These are phyloP conservation scores for Seira musarum DNA, from an alignment of 2,888 invertebrate genomes.

Conservation along the genomic window DNA sequence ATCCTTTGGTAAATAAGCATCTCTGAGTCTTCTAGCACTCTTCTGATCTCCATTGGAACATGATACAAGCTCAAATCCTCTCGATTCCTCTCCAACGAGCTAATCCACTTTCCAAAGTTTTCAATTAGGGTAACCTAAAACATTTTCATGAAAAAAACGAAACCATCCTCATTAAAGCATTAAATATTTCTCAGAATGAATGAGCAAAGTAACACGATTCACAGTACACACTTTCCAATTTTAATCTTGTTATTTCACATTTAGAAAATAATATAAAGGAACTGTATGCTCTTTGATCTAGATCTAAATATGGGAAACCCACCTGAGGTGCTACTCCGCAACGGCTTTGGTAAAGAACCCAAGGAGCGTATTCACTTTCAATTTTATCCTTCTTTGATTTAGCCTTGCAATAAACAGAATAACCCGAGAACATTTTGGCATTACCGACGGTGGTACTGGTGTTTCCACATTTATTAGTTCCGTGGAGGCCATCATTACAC, in stretches of 20 bases:
- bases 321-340: conserved; percentile 48
- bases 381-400: conserved; percentile 1
- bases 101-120: conserved; percentile 57
- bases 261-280: no score
- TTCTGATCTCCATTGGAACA: conserved; percentile 44
- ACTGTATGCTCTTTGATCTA: no score
- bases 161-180: no score
- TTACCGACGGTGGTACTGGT: background rate
- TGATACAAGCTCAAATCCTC: conserved; percentile 31
- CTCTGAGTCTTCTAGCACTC: conserved; percentile 36
- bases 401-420: conserved; percentile 51
- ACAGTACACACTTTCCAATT: no score
- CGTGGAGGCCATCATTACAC: background rate
- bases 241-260: no score
- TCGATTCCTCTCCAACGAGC: conserved; percentile 45
- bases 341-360: conserved; percentile 35
- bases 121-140: conserved; percentile 53
- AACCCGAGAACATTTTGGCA: conserved; percentile 15
- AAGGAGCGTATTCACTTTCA: conserved; percentile 34
- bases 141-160: no score
- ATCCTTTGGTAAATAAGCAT: conserved; percentile 44
- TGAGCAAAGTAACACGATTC: no score
- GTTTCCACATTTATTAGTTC: background rate
- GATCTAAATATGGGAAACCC: background rate
- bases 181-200: no score